Evolutionary conservation across 53 echinoderm and acorn worm genomes (phyloP), one percentile per base, ranked within the genome.

Genomic region (Holothuria scabra): DNA sequence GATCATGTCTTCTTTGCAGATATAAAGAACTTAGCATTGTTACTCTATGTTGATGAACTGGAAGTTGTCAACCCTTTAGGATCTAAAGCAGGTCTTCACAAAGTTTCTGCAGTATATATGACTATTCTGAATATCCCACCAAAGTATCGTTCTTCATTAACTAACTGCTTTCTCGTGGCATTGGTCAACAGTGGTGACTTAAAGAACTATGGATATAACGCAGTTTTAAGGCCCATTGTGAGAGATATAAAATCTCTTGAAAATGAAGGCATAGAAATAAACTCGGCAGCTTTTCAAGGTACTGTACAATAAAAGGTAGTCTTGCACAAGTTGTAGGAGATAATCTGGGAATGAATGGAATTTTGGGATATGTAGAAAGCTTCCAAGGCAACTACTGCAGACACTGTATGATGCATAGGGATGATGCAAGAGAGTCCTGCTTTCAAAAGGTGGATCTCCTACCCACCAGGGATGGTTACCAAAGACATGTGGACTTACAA

Each of bases 351-450:
- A 24, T 88, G 0, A 74, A 88, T 55, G 35, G 75, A 8, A 37
- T 88, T 18, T 74, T 83, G 34, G 88, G 88, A 3, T 88, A 84
- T 38, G 84, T 76, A 12, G 88, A 88, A 56, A 65, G 88, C 1
- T 78, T 88, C 32, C 66, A 46, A 19, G 88, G 57, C 3, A 84
- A 76, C n/a, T 26, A 55, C 10, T 88, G 85, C 21, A 80, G 70
- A 34, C 56, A 35, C 20, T 85, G 89, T 46, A 89, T 81, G 46
- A 49, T 78, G 60, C 84, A 83, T 48, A 56, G 88, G 28, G 55
- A 84, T 60, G 82, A 48, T 49, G 19, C 49, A 46, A 66, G 9
- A 34, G 0, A n/a, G n/a, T n/a, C n/a, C 35, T 4, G 3, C 25
- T 29, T 26, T 52, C 4, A 20, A 35, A 8, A 79, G 84, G 38